Conservation (phyloP, 2,797 vertebrate genomes). For the Rhabdophis nuchalis region DNA sequence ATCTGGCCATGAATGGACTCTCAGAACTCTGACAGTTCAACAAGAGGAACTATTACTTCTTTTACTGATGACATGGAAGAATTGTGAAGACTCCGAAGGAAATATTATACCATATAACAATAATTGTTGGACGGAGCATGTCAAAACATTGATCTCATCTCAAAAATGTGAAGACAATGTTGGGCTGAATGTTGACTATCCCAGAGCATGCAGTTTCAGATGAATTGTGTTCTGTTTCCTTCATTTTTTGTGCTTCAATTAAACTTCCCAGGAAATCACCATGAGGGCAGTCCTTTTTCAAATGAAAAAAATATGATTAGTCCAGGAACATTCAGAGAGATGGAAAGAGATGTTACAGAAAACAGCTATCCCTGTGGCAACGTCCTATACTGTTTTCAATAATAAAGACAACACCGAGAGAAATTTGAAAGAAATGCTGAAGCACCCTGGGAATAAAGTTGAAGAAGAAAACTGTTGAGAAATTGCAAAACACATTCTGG, state of each 20-base stretch:
- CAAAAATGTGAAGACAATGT: background rate
- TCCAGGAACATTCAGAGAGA: background rate
- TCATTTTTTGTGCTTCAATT: background rate
- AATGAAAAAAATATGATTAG: background rate
- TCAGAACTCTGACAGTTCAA: background rate
- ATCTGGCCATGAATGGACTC: background rate
- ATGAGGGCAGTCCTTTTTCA: background rate
- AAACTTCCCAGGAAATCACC: background rate
- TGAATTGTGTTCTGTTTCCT: background rate
- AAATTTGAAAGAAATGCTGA: background rate
- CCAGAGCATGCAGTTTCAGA: background rate
- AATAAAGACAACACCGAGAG: background rate
- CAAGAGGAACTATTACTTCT: background rate
- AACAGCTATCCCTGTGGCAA: background rate
- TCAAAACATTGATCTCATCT: background rate
- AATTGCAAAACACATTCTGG: background rate
- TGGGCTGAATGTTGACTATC: background rate
- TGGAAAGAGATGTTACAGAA: background rate
- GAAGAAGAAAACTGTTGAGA: background rate
- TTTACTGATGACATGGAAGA: background rate
- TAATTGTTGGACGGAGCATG: background rate
- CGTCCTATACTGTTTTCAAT: background rate
- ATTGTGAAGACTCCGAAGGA: background rate
- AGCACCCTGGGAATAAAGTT: background rate
- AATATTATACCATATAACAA: background rate